Evolutionary conservation across 2,113 vertebrate genomes (phyloP).

Genomic region (Balaenoptera acutorostrata): DNA sequence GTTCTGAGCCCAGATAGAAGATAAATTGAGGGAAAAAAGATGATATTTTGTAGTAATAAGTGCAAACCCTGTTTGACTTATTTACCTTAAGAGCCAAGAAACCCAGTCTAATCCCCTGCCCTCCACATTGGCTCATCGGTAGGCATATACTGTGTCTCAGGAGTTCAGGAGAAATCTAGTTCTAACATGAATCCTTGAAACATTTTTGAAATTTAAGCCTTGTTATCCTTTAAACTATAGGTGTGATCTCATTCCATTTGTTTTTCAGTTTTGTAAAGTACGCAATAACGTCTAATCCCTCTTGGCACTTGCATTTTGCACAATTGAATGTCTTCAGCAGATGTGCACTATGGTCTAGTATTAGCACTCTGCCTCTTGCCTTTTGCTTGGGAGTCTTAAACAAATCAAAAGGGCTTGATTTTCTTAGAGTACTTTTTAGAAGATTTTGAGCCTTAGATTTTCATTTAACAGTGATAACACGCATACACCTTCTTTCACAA

Average conservation of each 20-base stretch:
- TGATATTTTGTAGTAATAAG: neutral
- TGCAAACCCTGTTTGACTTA: neutral
- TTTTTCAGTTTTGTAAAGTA: neutral
- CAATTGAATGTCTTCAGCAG: neutral
- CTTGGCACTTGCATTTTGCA: conserved; percentile 15
- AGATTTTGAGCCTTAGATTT: neutral
- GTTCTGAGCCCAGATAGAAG: neutral
- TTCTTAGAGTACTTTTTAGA: neutral
- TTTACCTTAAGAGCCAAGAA: neutral
- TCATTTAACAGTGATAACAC: neutral
- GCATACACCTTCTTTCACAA: neutral
- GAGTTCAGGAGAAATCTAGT: neutral
- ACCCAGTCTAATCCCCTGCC: neutral
- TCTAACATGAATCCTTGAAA: neutral
- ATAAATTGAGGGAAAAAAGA: neutral
- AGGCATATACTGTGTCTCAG: neutral
- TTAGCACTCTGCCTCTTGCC: neutral
- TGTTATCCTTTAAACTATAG: neutral
- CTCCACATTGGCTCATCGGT: neutral
- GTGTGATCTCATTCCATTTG: neutral
- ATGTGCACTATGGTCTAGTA: neutral
- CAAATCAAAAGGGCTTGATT: neutral
- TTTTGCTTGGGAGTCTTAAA: neutral
- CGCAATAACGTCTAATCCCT: neutral
- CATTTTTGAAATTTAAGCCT: conserved; percentile 17